phyloP scores from a whole-genome alignment of 2,797 vertebrate species.

The Serranus cabrilla region DNA sequence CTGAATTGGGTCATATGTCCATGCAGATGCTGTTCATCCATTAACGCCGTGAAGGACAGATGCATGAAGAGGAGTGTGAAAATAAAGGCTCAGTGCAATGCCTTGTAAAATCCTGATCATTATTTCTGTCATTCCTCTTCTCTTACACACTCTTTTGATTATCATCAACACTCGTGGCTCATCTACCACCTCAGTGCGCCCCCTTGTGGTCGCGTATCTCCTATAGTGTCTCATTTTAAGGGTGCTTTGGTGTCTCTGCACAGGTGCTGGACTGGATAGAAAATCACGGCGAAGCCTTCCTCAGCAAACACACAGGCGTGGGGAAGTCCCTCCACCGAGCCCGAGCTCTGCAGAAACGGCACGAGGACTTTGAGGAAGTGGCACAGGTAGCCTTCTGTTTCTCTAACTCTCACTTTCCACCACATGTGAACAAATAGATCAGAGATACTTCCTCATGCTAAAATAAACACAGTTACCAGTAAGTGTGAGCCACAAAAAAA shows the following conservation, averaged over 20 bases:
- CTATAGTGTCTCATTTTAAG: not conserved
- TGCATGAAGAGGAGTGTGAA: conserved; percentile 46
- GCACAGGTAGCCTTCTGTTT: conserved; percentile 89
- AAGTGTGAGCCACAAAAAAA: not conserved
- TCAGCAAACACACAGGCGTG: conserved; percentile 97
- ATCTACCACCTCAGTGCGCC: conserved; percentile 38
- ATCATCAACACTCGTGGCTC: conserved; percentile 15
- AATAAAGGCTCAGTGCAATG: conserved; percentile 15
- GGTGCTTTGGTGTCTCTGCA: conserved; percentile 30
- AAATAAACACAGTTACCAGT: not conserved
- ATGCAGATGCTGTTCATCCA: conserved; percentile 76
- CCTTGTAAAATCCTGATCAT: conserved; percentile 14
- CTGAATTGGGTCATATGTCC: conserved; percentile 79
- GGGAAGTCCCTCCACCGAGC: conserved; percentile 97
- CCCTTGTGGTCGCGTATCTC: conserved; percentile 53
- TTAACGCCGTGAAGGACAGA: conserved; percentile 48
- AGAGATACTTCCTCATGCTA: not conserved
- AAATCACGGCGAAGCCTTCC: conserved; percentile 97
- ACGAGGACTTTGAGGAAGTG: conserved; percentile 98
- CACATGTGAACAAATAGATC: not conserved
- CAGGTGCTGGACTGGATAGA: conserved; percentile 99
- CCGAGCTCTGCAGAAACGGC: conserved; percentile 95
- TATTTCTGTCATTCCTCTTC: conserved; percentile 36
- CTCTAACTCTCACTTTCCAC: not conserved
- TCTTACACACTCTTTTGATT: conserved; percentile 22